Percentiles rank a stretch among this genome's conserved stretches.
phyloP scores from a whole-genome alignment of 64 coral and sea anemone species.

The Dendronephthya gigantea region DNA sequence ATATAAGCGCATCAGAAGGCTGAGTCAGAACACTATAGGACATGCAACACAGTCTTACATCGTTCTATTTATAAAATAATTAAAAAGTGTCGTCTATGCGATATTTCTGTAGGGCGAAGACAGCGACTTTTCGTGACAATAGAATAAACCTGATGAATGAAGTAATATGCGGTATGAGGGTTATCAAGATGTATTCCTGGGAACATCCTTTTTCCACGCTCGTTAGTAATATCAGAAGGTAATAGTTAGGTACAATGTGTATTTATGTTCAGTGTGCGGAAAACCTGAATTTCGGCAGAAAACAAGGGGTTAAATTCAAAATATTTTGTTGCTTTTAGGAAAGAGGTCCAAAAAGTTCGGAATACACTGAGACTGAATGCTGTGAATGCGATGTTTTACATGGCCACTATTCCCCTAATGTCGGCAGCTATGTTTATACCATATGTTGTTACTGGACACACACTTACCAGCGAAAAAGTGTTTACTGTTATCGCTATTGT shows the following conservation, averaged over 20 bases:
- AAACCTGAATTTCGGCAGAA: no score
- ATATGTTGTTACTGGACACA: background rate
- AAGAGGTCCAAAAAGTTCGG: background rate
- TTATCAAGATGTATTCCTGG: constrained; percentile 14
- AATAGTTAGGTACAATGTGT: no score
- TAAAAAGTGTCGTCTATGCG: no score
- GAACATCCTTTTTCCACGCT: background rate
- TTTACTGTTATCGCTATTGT: background rate
- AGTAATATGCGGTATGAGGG: constrained; percentile 7
- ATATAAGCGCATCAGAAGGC: no score
- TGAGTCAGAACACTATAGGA: no score
- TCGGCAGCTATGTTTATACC: background rate
- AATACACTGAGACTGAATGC: background rate
- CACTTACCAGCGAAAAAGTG: background rate
- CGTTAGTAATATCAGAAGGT: background rate
- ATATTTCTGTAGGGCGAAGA: background rate
- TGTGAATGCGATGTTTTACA: background rate
- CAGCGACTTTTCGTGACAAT: background rate
- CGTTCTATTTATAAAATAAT: no score
- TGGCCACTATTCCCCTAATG: background rate
- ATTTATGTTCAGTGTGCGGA: no score
- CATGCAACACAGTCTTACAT: no score
- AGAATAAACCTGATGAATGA: constrained; percentile 2
- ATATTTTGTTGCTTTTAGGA: background rate
- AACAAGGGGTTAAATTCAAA: background rate